Evolutionary conservation across 2,888 invertebrate species (phyloP).

Genomic region (Torymus auratus): DNA sequence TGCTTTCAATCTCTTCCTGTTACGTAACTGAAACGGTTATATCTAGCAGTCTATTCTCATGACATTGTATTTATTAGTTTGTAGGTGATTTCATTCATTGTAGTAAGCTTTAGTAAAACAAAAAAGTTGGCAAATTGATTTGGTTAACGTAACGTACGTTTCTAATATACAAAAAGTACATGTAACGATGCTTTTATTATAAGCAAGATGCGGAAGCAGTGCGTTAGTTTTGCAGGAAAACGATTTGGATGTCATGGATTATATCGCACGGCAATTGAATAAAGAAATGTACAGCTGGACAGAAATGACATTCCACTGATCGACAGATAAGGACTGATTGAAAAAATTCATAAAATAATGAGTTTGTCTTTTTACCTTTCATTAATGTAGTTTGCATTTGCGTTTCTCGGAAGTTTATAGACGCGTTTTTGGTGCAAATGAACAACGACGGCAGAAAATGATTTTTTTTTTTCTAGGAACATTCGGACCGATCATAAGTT

Average conservation of each 20-base stretch:
- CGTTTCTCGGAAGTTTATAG: background rate
- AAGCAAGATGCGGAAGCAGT: background rate
- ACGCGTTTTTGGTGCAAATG: background rate
- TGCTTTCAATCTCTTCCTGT: too few species aligned
- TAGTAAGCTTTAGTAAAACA: background rate
- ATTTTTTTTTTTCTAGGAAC: slow-evolving; percentile 5
- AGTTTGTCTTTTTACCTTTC: background rate
- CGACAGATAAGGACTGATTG: slow-evolving; percentile 19
- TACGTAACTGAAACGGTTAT: too few species aligned
- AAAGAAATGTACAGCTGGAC: background rate
- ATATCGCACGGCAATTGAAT: background rate
- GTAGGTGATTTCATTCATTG: background rate
- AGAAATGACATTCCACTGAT: slow-evolving; percentile 45
- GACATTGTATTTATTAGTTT: background rate
- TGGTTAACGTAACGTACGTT: too few species aligned
- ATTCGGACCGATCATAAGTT: background rate
- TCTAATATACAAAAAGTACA: background rate
- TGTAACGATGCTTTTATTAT: background rate
- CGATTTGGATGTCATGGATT: background rate
- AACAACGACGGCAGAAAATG: slow-evolving; percentile 5
- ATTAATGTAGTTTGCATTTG: slow-evolving; percentile 11
- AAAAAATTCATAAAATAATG: slow-evolving; percentile 6
- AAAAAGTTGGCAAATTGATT: too few species aligned
- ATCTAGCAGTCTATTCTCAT: background rate
- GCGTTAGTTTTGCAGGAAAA: background rate